Percentiles rank a stretch among this genome's conserved stretches.
Evolutionary conservation across 2,888 invertebrate genomes (phyloP).

Genomic region (Latheticus oryzae): DNA sequence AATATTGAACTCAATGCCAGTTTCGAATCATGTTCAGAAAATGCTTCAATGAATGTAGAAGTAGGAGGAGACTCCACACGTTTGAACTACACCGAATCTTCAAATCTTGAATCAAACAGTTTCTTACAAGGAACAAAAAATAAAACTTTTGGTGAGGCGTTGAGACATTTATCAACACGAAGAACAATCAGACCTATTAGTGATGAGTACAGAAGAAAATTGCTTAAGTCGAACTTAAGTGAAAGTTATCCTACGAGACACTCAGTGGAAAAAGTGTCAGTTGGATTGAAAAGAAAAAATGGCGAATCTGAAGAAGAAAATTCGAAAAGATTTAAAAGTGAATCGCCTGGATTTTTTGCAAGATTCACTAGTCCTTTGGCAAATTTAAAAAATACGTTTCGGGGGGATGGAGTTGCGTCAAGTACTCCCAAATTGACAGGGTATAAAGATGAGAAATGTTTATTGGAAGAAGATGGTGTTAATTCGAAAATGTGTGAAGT

Average conservation of each 20-base stretch:
- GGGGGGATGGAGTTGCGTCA: constrained; percentile 47
- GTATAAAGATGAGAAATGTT: constrained; percentile 55
- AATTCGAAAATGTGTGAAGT: constrained; percentile 18
- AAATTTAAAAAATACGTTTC: constrained; percentile 53
- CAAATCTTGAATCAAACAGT: constrained; percentile 45
- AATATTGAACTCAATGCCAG: constrained; percentile 23
- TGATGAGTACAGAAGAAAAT: constrained; percentile 50
- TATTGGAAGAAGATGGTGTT: constrained; percentile 49
- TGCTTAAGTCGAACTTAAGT: constrained; percentile 32
- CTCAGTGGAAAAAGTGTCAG: constrained; percentile 50
- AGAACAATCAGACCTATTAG: constrained; percentile 51
- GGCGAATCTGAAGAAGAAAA: constrained; percentile 52
- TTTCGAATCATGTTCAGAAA: constrained; percentile 40
- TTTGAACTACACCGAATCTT: constrained; percentile 50
- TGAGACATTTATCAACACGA: constrained; percentile 52
- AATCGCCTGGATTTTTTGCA: constrained; percentile 52
- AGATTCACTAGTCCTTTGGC: constrained; percentile 58
- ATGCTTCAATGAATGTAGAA: constrained; percentile 57
- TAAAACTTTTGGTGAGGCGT: constrained; percentile 53
- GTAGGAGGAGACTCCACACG: constrained; percentile 59
- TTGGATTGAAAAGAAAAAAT: constrained; percentile 56
- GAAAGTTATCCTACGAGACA: constrained; percentile 40
- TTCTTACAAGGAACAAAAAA: constrained; percentile 52
- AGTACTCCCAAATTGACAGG: constrained; percentile 60
- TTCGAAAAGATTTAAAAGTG: constrained; percentile 53